Evolutionary conservation across 2,888 invertebrate species (phyloP), one percentile per base, ranked within the genome.

Genomic region (Alloscopus bannaensis): DNA sequence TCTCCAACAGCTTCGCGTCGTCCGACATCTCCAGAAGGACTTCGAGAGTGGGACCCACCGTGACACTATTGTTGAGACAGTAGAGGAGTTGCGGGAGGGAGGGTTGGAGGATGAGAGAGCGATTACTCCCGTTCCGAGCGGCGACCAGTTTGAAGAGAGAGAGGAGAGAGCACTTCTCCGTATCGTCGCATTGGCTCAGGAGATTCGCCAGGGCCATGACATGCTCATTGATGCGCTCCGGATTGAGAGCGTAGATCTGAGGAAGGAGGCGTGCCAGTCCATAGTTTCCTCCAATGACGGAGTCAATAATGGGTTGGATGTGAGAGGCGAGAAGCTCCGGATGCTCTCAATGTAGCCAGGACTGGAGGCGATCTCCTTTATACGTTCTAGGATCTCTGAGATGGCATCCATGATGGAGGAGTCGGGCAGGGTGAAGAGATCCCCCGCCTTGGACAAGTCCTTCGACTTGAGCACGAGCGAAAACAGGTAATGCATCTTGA

Each of bases 401-500:
- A 95, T 90, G 88, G 95, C 95, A 88, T 93, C 92, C 28, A 95
- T 94, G 86, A 98, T 95, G 84, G 94, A 93, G 79, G 93, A 91
- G 90, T 98, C 96, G 57, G 94, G 92, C 81, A 97, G 92, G 13
- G 94, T 93, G 89, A 97, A 97, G 83, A 97, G 91, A 89, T 97
- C 96, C 29, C 96, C 96, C 86, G 97, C 97, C 88, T 91, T 90
- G 66, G 96, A 96, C 81, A 97, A 91, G 89, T 97, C 96, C 88
- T 95, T 93, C 88, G 95, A 94, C 87, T 93, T 94, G 84, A 97
- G 91, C 84, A 97, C 96, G 90, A 95, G 94, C 87, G 94, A 94
- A 88, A 97, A 94, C 87, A 97, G 91, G 89, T 95, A 95, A 90
- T 96, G 96, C 96, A 96, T 96, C 88, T 90, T 93, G 81, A n/a